Evolutionary conservation across 2,797 vertebrate genomes (phyloP).

Genomic region (Enteromius thamalakanensis): DNA sequence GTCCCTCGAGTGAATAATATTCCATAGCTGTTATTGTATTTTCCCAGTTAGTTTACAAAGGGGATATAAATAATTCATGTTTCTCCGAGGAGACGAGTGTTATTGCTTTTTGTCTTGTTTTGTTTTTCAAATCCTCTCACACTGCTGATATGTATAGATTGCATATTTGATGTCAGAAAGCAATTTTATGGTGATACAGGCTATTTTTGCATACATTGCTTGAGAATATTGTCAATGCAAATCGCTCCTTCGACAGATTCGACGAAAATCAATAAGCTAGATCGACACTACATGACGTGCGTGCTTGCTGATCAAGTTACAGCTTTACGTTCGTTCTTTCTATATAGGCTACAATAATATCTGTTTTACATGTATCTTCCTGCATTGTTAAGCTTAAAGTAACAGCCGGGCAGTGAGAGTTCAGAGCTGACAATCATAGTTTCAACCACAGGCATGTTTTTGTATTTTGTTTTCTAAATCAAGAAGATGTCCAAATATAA

Average conservation of each 20-base stretch:
- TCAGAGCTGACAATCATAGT: neutral
- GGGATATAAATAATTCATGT: constrained; percentile 9
- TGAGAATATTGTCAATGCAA: neutral
- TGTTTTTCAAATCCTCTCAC: constrained; percentile 10
- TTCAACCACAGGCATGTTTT: neutral
- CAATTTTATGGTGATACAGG: neutral
- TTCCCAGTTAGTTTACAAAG: neutral
- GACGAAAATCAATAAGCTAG: neutral
- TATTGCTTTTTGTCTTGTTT: constrained; percentile 34
- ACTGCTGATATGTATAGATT: constrained; percentile 4
- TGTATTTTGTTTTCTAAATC: neutral
- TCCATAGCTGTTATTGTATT: neutral
- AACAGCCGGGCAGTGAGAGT: neutral
- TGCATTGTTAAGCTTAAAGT: no score
- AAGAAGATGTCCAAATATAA: neutral
- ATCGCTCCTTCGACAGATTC: neutral
- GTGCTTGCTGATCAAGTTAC: neutral
- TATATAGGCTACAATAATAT: neutral
- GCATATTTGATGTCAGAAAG: neutral
- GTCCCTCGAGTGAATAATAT: neutral
- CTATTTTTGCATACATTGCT: neutral
- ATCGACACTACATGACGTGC: neutral
- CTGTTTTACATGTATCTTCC: neutral
- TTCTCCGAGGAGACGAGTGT: neutral
- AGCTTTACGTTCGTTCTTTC: neutral